These are phyloP conservation scores for Parotia lawesii DNA, from an alignment of 2,113 vertebrate species.

Conservation along the genomic window DNA sequence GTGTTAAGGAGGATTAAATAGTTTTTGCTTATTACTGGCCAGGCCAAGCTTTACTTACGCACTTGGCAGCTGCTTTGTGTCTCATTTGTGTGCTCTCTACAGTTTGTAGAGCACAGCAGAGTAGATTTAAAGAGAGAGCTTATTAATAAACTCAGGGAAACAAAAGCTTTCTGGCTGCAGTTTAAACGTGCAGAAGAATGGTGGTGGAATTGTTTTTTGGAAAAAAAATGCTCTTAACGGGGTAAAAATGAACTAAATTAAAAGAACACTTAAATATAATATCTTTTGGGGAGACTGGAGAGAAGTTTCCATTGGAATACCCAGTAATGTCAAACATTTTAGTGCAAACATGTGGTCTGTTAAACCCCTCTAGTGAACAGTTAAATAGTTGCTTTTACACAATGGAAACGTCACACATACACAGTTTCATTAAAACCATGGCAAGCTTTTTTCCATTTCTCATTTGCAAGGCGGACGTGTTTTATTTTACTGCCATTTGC, in stretches of 20 bases:
- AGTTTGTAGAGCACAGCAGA: not conserved
- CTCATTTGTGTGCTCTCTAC: not conserved
- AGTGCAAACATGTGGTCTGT: not conserved
- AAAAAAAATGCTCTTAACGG: not conserved
- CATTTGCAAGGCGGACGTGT: not conserved
- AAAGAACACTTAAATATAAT: not conserved
- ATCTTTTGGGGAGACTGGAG: not conserved
- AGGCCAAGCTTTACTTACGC: not conserved
- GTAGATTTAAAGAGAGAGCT: not conserved
- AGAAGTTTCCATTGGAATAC: not conserved
- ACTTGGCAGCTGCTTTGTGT: slow-evolving; percentile 17
- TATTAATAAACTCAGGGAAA: slow-evolving; percentile 15
- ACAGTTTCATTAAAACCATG: not conserved
- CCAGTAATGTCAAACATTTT: not conserved
- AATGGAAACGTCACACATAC: not conserved
- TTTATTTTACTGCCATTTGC: not conserved
- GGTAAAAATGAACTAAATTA: not conserved
- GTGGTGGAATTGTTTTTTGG: not conserved
- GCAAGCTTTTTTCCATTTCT: not conserved
- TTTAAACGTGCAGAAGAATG: not conserved
- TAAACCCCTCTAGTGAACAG: not conserved
- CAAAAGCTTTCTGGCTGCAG: not conserved
- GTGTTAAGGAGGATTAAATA: not conserved
- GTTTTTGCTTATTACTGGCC: not conserved
- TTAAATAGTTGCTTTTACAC: not conserved